A percentile compares a stretch with the other conserved stretches of the same genome.
Conservation (phyloP, 2,888 invertebrate species). For the Platycheirus rosarum region DNA sequence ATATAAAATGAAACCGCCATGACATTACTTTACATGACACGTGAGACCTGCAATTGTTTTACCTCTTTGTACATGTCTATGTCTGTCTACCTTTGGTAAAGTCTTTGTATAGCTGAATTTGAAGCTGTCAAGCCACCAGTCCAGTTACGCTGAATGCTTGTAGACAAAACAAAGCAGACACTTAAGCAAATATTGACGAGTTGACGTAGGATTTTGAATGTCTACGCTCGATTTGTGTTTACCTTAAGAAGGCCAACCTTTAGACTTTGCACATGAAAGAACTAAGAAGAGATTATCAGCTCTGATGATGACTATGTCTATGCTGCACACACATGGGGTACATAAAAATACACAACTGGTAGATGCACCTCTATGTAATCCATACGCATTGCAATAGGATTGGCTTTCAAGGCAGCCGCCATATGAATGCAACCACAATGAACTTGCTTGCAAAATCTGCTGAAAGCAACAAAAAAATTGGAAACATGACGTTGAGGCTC, state of each 20-base stretch:
- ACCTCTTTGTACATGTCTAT: no score
- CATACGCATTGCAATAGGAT: constrained; percentile 14
- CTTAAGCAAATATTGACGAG: constrained; percentile 31
- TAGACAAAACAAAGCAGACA: constrained; percentile 39
- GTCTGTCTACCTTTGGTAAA: background rate
- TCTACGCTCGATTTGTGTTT: constrained; percentile 3
- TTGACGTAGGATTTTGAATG: constrained; percentile 23
- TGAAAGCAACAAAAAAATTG: background rate
- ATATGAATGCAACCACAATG: constrained; percentile 27
- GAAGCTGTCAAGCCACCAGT: constrained; percentile 31
- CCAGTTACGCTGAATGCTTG: background rate
- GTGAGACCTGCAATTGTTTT: constrained; percentile 39
- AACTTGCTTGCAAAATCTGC: constrained; percentile 40
- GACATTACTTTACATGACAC: constrained; percentile 63
- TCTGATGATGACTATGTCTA: constrained; percentile 11
- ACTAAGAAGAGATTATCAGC: constrained; percentile 1
- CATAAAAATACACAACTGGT: constrained; percentile 4
- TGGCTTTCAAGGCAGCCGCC: constrained; percentile 1
- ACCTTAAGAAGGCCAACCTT: background rate
- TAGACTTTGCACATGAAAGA: background rate
- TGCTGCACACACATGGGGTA: constrained; percentile 3
- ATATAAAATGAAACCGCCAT: constrained; percentile 61
- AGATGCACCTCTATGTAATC: constrained; percentile 17
- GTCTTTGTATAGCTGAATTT: constrained; percentile 31
- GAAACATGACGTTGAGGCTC: constrained; percentile 6